Percentiles rank a stretch among this genome's conserved stretches.
These are phyloP conservation scores for Allygus modestus DNA, from an alignment of 2,888 invertebrate genomes.

Conservation along the genomic window DNA sequence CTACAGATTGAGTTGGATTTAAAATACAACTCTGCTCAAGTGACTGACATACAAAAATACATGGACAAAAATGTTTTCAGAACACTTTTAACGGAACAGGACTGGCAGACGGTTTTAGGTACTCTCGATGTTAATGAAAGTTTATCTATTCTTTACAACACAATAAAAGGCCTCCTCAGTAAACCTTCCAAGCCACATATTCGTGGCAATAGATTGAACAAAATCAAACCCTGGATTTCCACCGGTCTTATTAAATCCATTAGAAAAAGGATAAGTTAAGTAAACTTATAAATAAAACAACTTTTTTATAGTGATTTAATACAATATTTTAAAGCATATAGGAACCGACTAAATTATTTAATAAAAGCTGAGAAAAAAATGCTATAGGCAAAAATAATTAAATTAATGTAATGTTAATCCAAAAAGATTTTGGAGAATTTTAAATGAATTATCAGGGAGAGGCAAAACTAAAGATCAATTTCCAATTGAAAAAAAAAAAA, in stretches of 20 bases:
- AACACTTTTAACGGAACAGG: neutral
- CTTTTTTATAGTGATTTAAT: neutral
- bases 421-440: neutral
- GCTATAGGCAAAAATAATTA: neutral
- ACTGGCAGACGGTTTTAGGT: neutral
- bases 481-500: neutral
- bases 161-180: neutral
- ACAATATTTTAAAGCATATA: neutral
- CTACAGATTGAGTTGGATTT: neutral
- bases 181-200: neutral
- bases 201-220: neutral
- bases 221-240: neutral
- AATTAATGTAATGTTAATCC: neutral
- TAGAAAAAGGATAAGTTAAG: constrained; percentile 27
- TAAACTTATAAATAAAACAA: neutral
- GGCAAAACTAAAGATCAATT: neutral
- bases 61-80: constrained; percentile 2
- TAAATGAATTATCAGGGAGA: constrained; percentile 6
- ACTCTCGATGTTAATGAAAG: neutral
- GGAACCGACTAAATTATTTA: neutral
- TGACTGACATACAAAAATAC: neutral
- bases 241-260: neutral
- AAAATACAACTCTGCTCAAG: neutral
- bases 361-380: neutral
- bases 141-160: neutral